These are phyloP conservation scores for Eptesicus fuscus DNA, from an alignment of 2,113 vertebrate species.

Conservation along the genomic window DNA sequence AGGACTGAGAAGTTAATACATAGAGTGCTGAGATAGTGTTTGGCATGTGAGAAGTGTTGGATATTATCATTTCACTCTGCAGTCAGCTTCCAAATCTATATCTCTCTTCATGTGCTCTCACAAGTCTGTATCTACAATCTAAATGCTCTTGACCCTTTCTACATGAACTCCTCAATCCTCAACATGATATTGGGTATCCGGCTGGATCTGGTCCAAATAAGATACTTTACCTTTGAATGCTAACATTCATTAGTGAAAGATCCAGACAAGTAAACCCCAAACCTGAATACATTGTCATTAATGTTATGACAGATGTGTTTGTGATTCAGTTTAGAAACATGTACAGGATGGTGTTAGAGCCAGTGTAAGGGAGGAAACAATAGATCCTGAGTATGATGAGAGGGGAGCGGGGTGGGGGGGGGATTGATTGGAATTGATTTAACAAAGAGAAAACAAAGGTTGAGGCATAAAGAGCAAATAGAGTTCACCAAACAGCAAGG, in stretches of 20 bases:
- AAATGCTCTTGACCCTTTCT: neutral
- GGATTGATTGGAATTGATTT: neutral
- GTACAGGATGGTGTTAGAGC: neutral
- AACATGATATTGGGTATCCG: neutral
- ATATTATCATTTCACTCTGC: neutral
- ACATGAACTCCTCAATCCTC: neutral
- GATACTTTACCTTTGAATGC: neutral
- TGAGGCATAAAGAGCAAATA: neutral
- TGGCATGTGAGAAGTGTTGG: neutral
- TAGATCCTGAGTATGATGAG: neutral
- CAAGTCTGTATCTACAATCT: neutral
- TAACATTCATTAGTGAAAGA: neutral
- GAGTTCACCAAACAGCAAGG: neutral
- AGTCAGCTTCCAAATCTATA: neutral
- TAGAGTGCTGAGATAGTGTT: neutral
- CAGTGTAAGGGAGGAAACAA: neutral
- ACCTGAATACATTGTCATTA: neutral
- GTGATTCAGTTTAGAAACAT: neutral
- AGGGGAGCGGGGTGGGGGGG: neutral
- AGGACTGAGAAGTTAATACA: neutral
- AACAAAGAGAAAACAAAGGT: neutral
- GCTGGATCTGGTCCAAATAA: neutral
- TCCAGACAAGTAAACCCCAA: neutral
- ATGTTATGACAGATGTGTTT: neutral
- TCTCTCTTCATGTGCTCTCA: neutral